Evolutionary conservation across 1,140 invertebrate species (phyloP), one percentile per base, ranked within the genome.

Genomic region (Pseudomyrmex flavicornis): DNA sequence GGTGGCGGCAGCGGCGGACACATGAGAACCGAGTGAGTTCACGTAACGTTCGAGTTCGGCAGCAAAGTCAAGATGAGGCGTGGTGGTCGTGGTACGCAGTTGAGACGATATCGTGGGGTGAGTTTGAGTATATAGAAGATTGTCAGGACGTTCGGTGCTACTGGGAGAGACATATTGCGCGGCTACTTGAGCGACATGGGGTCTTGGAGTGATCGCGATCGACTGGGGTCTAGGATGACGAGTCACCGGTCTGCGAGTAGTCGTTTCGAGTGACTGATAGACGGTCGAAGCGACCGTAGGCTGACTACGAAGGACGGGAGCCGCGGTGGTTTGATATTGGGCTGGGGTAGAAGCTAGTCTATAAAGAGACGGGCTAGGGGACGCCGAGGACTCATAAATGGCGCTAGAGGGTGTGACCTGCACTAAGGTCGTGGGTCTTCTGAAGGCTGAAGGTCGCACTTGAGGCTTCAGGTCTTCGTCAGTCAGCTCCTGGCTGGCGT

Each of bases 31-130:
- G 85, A 96, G 96, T n/a, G 97, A 96, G 83, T 96, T 95, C 88
- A 97, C 96, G 95, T 97, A 97, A 88, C 96, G 96, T 63, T 96
- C 96, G 83, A 97, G 96, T 92, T 97, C 97, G 12, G 95, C 96
- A 54, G 96, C 96, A 75, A 97, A 97, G 91, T 97, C 96, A 54
- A 97, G 95, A 61, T 95, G 95, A 73, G 95, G 93, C 20, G 94
- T 86, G 48, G 92, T 91, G 50, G 92, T 92, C 68, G 89, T 84
- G 74, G 82, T 94, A 93, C 82, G 94, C 89, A 46, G 94, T 92
- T 52, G 93, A 91, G 50, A 93, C 93, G 70, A 92, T 82, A 94
- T 92, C 61, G 93, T 91, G 9, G 90, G 85, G 12, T 77, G 90
- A 84, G 79, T 90, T 88, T 17, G 90, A 84, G 52, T 87, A 82